Conservation (phyloP, 2,797 vertebrate species). For the Discoglossus pictus region DNA sequence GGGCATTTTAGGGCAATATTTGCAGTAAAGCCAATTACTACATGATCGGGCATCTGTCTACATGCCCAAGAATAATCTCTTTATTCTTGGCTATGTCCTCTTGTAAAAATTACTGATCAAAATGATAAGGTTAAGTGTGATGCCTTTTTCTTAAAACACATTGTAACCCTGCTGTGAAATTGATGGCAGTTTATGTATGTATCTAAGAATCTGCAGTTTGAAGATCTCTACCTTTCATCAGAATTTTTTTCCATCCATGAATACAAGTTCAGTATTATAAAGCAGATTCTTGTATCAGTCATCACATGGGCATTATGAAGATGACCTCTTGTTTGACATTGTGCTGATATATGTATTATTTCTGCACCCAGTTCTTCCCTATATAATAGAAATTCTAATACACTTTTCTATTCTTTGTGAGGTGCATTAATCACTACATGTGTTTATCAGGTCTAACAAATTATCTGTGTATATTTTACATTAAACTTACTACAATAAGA, state of each 20-base stretch:
- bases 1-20: too few relatives aligned
- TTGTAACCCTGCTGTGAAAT: too few relatives aligned
- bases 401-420: neutral
- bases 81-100: too few relatives aligned
- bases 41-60: too few relatives aligned
- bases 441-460: too few relatives aligned
- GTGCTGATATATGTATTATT: neutral
- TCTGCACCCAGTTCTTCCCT: neutral
- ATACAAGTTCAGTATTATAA: neutral
- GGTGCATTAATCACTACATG: neutral
- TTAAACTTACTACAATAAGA: too few relatives aligned
- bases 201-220: neutral
- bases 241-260: neutral
- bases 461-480: too few relatives aligned
- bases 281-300: neutral
- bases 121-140: neutral
- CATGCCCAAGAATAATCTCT: too few relatives aligned
- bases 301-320: neutral
- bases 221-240: neutral
- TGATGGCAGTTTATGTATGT: too few relatives aligned
- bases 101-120: slow-evolving; percentile 5
- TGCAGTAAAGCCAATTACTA: too few relatives aligned
- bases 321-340: neutral
- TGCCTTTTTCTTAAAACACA: too few relatives aligned
- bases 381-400: neutral